Evolutionary conservation across 92 coral and sea anemone genomes (phyloP).

Genomic region (Phenganax stokvisi): DNA sequence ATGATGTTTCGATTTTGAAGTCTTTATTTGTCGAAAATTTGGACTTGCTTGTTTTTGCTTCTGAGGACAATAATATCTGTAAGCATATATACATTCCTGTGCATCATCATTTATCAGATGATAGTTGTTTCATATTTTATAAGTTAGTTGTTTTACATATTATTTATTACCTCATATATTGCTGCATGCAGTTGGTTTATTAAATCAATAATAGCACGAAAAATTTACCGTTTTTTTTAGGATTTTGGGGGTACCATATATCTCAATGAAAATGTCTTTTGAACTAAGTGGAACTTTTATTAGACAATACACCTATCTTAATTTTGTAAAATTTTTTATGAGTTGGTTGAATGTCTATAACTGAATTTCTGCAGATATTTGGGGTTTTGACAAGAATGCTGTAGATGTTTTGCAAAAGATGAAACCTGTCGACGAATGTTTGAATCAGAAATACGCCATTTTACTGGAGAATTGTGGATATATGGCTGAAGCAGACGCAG

Average conservation of each 20-base stretch:
- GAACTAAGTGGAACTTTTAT: too few relatives aligned
- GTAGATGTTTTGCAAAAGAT: constrained; percentile 80
- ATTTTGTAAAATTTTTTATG: neutral
- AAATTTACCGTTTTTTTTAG: too few relatives aligned
- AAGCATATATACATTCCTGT: constrained; percentile 37
- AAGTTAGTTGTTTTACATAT: too few relatives aligned
- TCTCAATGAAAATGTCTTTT: too few relatives aligned
- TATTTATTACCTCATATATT: too few relatives aligned
- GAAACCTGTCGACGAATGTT: constrained; percentile 85
- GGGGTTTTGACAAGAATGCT: constrained; percentile 98
- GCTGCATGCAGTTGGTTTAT: too few relatives aligned
- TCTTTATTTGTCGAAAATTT: constrained; percentile 91
- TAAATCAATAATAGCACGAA: too few relatives aligned
- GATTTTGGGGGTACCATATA: too few relatives aligned
- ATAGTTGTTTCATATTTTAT: too few relatives aligned
- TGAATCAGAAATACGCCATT: constrained; percentile 78
- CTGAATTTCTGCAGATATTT: constrained; percentile 59
- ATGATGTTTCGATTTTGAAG: constrained; percentile 68
- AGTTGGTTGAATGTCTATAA: neutral
- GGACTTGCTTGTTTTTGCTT: constrained; percentile 84
- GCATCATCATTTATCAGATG: too few relatives aligned
- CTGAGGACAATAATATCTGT: constrained; percentile 94
- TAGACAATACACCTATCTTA: neutral
- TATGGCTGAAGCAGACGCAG: constrained; percentile 41
- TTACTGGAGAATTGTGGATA: constrained; percentile 64